Conservation (phyloP, 2,113 vertebrate genomes). For the Oncorhynchus gorbuscha region DNA sequence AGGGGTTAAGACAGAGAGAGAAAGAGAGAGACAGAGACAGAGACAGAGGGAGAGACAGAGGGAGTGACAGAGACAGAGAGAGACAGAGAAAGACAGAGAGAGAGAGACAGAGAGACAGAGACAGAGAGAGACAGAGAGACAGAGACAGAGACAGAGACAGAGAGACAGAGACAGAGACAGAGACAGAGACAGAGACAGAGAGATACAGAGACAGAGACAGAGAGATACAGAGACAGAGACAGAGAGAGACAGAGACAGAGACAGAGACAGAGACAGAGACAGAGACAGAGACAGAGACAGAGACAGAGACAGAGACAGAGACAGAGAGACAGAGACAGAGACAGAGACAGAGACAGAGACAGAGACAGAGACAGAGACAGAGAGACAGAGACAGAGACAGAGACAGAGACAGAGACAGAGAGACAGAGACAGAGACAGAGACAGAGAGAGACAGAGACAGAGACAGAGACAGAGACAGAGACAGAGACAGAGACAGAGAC, state of each 20-base stretch:
- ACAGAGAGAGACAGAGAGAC: slow-evolving; percentile 3
- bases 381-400: no score
- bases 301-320: no score
- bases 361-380: no score
- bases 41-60: neutral
- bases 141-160: neutral
- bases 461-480: no score
- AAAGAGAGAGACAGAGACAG: neutral
- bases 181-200: no score
- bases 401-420: no score
- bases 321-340: neutral
- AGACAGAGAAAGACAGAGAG: neutral
- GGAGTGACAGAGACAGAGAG: no score
- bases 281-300: neutral
- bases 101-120: neutral
- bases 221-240: no score
- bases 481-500: no score
- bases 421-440: no score
- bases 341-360: neutral
- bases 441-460: no score
- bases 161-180: neutral
- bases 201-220: no score
- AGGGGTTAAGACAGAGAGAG: neutral
- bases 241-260: neutral
- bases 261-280: slow-evolving; percentile 3